phyloP scores from a whole-genome alignment of 1,140 invertebrate species.

The Leguminivora glycinivorella region DNA sequence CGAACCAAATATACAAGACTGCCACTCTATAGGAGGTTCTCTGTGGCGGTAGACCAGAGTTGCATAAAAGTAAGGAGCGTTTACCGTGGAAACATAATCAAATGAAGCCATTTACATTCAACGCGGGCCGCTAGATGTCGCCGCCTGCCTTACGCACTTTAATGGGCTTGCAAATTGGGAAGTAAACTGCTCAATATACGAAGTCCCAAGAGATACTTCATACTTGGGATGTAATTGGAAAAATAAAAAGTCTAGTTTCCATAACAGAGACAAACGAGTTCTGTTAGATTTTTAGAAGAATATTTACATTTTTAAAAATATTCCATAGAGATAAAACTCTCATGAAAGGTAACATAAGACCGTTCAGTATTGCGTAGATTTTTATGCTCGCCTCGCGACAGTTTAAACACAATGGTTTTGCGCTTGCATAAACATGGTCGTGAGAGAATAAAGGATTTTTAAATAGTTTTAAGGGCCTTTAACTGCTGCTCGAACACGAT shows the following conservation, averaged over 20 bases:
- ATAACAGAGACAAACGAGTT: background rate
- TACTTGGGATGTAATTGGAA: slow-evolving; percentile 5
- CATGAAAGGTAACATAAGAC: background rate
- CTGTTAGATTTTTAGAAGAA: too few species aligned
- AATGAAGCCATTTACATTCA: slow-evolving; percentile 77
- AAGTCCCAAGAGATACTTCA: background rate
- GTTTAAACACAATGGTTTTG: slow-evolving; percentile 7
- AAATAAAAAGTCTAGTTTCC: background rate
- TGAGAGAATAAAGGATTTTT: background rate
- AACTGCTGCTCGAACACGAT: background rate
- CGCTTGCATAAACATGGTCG: slow-evolving; percentile 4
- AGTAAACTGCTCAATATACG: slow-evolving; percentile 60
- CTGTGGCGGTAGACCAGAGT: slow-evolving; percentile 54
- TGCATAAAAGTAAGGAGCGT: slow-evolving; percentile 72
- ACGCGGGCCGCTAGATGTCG: slow-evolving; percentile 43
- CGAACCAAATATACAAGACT: too few species aligned
- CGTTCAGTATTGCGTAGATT: background rate
- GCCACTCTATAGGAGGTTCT: too few species aligned
- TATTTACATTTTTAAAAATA: background rate
- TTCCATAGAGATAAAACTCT: background rate
- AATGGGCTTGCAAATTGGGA: slow-evolving; percentile 72
- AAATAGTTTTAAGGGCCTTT: slow-evolving; percentile 1
- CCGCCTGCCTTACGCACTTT: slow-evolving; percentile 56
- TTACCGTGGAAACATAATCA: slow-evolving; percentile 69
- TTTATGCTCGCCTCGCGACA: slow-evolving; percentile 1